Percentiles rank a stretch among this genome's conserved stretches.
These are phyloP conservation scores for Myxocyprinus asiaticus DNA, from an alignment of 2,113 vertebrate genomes.

Conservation along the genomic window DNA sequence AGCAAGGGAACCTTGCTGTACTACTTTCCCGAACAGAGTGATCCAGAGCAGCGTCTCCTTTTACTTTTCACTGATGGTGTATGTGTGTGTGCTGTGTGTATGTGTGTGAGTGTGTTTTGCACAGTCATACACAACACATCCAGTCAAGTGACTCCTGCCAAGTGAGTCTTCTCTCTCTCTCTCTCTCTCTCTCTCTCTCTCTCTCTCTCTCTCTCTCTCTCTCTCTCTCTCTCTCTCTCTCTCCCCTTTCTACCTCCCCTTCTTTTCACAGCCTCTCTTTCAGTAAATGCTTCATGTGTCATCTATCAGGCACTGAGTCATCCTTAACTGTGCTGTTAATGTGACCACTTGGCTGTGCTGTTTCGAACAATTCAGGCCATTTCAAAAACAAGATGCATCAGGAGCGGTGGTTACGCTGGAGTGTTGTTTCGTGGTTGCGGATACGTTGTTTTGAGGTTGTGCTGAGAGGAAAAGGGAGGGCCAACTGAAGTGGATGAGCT, in stretches of 20 bases:
- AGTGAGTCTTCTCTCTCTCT: slow-evolving; percentile 58
- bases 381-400: not conserved
- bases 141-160: slow-evolving; percentile 48
- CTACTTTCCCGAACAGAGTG: slow-evolving; percentile 4
- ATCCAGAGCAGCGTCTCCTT: not conserved
- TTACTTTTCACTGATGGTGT: slow-evolving; percentile 7
- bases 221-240: slow-evolving; percentile 38
- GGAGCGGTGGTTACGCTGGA: not conserved
- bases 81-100: slow-evolving; percentile 1
- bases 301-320: slow-evolving; percentile 33
- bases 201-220: slow-evolving; percentile 32
- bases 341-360: slow-evolving; percentile 31
- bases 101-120: slow-evolving; percentile 30
- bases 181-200: slow-evolving; percentile 37
- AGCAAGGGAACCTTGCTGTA: not conserved
- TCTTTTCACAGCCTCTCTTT: not conserved
- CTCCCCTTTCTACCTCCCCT: not conserved
- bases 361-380: not conserved
- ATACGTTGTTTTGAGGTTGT: too few relatives aligned
- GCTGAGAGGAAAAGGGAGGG: not conserved
- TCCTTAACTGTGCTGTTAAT: not conserved
- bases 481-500: not conserved
- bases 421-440: too few relatives aligned
- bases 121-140: slow-evolving; percentile 52
- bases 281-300: slow-evolving; percentile 40